A percentile compares a stretch with the other conserved stretches of the same genome.
phyloP scores from a whole-genome alignment of 1,140 invertebrate genomes.

The Diorhabda elongata region DNA sequence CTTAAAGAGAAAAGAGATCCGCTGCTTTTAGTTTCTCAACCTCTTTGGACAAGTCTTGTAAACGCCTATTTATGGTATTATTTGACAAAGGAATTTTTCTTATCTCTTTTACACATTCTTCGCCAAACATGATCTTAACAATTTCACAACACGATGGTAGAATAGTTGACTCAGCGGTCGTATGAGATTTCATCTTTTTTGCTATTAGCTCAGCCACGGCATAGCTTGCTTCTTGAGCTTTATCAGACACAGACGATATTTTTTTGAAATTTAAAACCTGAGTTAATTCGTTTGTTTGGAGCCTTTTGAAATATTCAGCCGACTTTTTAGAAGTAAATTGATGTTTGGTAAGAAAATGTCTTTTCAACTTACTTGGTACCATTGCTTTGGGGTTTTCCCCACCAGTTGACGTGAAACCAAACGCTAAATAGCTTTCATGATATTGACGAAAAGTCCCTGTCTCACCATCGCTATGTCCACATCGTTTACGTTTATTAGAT shows the following conservation, averaged over 20 bases:
- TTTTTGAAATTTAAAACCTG: neutral
- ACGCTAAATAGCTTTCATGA: neutral
- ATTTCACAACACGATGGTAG: slow-evolving; percentile 13
- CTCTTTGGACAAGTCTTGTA: too few relatives aligned
- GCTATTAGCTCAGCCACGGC: neutral
- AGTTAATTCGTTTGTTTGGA: neutral
- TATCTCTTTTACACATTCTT: neutral
- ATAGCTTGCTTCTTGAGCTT: slow-evolving; percentile 6
- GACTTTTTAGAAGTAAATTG: neutral
- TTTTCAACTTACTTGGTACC: neutral
- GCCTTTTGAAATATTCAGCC: neutral
- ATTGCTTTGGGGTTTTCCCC: neutral
- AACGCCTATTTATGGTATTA: too few relatives aligned
- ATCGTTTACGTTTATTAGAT: too few relatives aligned
- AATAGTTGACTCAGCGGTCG: neutral
- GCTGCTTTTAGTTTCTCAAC: too few relatives aligned
- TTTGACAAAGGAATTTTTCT: too few relatives aligned
- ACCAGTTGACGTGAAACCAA: neutral
- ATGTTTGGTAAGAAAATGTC: neutral
- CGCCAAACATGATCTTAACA: neutral
- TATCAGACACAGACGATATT: neutral
- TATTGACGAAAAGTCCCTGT: neutral
- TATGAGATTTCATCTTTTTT: slow-evolving; percentile 10
- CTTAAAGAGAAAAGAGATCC: too few relatives aligned
- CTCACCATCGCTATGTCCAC: too few relatives aligned